Base-by-base conservation (phyloP, 1,140 invertebrate genomes). In the Philopotamus ludificatus region DNA sequence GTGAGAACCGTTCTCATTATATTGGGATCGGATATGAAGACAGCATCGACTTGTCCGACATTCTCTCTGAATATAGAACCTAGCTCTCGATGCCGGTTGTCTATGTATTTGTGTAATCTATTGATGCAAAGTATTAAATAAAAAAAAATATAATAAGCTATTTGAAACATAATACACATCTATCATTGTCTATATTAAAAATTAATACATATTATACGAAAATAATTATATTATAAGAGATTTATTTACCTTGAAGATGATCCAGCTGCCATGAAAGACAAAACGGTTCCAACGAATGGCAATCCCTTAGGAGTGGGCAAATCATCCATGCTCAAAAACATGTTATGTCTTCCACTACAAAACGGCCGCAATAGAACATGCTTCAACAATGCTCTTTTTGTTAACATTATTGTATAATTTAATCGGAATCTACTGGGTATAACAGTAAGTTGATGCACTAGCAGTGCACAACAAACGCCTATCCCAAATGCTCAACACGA, bases 21-120 rank as follows among this genome's bases (percentile, higher is more conserved):
- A 10, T 82, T 76, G 1, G 87, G 82, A 70, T 89, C 86, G 47
- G 85, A 85, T 3, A 93, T 76, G 72, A 93, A 94, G 41, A 93
- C 82, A 3, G 84, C 83, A 63, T 86, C 79, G 15, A 85, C 77
- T 1, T 82, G 81, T n/a, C 87, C 87, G 9, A 93, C 75, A 12
- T 79, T 80, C 73, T 93, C 90, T 3, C 80, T 78, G 76, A 88
- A 94, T 66, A 94, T 85, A 0, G 87, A 82, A 1, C 93, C 93
- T 59, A 91, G 76, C 73, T 88, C 70, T 61, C 81, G 79, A 75
- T 95, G 92, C 12, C 87, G 78, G 16, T 72, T 72, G 73, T 92
- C 86, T 23, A 92, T 84, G 72, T 91, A 92, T 72, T 87, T 81
- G 73, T 94, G 89, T 2, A 91, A 74, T 20, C 76, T 81, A 63